Evolutionary conservation across 1,140 invertebrate genomes (phyloP), one percentile per base, ranked within the genome.

Genomic region (Globodera ellingtonae): DNA sequence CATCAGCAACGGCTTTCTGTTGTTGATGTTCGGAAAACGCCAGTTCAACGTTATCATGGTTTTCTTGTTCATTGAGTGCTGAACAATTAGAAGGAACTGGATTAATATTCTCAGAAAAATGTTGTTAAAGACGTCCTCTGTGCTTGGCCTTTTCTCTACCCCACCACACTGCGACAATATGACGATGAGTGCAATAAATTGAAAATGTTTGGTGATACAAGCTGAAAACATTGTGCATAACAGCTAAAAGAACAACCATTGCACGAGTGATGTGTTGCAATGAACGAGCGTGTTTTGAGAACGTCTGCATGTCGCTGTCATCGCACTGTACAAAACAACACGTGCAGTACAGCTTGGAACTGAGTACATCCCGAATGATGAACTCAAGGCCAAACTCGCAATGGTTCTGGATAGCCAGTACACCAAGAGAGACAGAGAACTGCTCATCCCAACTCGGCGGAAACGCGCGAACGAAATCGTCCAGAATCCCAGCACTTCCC

Each of bases 11-110:
- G 67, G 67, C 35, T 70, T 70, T 70, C 67, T n/a, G 9, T 47
- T 18, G n/a, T 44, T 70, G 13, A 18, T 18, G 10, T 44, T 6
- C 46, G 67, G 67, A 47, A 70, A 70, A 7, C 67, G 67, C 67
- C 67, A 70, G 67, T 10, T 44, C 24, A 70, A 47, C 10, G 67
- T 70, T 4, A 70, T 70, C 67, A 70, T 70, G 0, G 3, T 70
- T 15, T 84, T 81, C 71, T 81, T 81, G 81, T 81, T 81, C 9
- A 82, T 21, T 59, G 82, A 48, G 59, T 81, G 79, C 79, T 81
- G 21, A 80, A 80, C 18, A n/a, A 35, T 18, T 24, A 24, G 18
- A 79, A 69, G 6, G 4, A 9, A 13, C 8, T 67, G 13, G 21
- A 65, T 70, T 4, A 47, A 78, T 6, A 79, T 9, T n/a, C n/a